Evolutionary conservation across 1,140 invertebrate genomes (phyloP).

Genomic region (Ephestia elutella): DNA sequence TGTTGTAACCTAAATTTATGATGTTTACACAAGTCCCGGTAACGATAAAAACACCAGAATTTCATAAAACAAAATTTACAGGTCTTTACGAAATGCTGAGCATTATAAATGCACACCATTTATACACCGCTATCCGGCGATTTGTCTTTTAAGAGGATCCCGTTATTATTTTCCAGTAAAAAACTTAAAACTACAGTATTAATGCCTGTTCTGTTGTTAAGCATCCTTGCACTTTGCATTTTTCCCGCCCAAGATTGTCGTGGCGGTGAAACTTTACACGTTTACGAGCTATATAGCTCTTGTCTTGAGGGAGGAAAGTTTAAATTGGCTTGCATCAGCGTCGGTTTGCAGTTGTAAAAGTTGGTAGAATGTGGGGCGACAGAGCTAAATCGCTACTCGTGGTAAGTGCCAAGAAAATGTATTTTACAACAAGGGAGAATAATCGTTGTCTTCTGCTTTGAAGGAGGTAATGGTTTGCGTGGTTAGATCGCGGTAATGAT

Average conservation of each 20-base stretch:
- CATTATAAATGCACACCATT: neutral
- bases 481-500: neutral
- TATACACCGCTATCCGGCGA: neutral
- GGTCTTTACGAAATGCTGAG: neutral
- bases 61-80: neutral
- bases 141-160: neutral
- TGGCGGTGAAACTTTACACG: slow-evolving; percentile 25
- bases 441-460: slow-evolving; percentile 45
- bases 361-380: slow-evolving; percentile 38
- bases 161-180: slow-evolving; percentile 8
- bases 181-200: slow-evolving; percentile 9
- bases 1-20: neutral
- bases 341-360: slow-evolving; percentile 19
- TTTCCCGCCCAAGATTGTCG: slow-evolving; percentile 38
- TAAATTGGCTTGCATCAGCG: slow-evolving; percentile 33
- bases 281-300: slow-evolving; percentile 11
- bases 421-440: slow-evolving; percentile 68
- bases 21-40: neutral
- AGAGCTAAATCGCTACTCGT: slow-evolving; percentile 66
- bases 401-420: slow-evolving; percentile 64
- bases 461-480: slow-evolving; percentile 9
- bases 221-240: slow-evolving; percentile 50
- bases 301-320: slow-evolving; percentile 35
- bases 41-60: neutral
- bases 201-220: slow-evolving; percentile 40